phyloP scores from a whole-genome alignment of 2,888 invertebrate species.

The Diadegma fenestrale region DNA sequence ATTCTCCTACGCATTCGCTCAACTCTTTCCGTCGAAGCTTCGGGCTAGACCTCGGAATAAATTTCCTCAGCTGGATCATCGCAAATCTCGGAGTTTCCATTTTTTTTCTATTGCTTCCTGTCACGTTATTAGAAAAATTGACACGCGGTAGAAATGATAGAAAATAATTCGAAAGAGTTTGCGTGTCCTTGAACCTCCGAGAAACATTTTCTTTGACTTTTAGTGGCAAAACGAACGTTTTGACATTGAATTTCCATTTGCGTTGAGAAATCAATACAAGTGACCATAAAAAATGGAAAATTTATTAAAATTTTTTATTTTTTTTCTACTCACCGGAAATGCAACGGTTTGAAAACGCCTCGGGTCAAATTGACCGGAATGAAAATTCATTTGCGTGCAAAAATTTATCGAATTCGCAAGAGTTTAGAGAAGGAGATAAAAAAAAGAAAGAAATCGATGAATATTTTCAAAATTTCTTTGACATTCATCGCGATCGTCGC shows the following conservation, averaged over 20 bases:
- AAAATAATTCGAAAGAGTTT: not conserved
- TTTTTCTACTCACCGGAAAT: no score
- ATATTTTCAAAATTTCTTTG: not conserved
- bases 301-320: no score
- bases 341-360: no score
- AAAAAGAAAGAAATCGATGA: not conserved
- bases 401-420: no score
- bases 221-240: no score
- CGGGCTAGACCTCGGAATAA: not conserved
- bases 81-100: not conserved
- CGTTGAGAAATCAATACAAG: no score
- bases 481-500: no score
- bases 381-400: no score
- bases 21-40: not conserved
- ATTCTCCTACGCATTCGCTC: slow-evolving; percentile 41
- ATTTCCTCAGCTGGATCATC: not conserved
- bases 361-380: no score
- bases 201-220: no score
- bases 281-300: no score
- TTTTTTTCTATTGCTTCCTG: not conserved
- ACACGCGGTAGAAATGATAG: not conserved
- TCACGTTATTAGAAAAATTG: not conserved
- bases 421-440: not conserved
- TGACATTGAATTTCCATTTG: no score
- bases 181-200: not conserved